phyloP scores from a whole-genome alignment of 2,113 vertebrate species.

The Solenodon paradoxus region DNA sequence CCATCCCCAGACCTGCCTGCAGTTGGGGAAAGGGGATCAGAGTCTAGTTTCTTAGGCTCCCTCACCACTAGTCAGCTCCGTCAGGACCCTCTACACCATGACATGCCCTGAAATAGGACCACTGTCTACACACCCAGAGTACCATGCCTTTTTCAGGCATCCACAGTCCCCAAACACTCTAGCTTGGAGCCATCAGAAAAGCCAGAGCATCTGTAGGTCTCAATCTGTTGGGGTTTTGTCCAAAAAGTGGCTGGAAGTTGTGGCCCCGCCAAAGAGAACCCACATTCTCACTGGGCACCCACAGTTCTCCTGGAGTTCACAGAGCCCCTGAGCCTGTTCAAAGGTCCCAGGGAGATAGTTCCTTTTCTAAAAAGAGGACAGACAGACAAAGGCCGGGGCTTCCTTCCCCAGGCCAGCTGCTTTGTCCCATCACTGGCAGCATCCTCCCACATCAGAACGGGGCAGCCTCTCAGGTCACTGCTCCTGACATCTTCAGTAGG shows the following conservation, averaged over 20 bases:
- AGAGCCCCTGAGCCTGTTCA: neutral
- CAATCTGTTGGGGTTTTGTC: neutral
- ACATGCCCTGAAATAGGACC: neutral
- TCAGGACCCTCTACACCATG: neutral
- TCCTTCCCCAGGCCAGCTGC: neutral
- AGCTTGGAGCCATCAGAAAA: neutral
- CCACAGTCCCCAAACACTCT: neutral
- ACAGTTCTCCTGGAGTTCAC: neutral
- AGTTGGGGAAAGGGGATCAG: neutral
- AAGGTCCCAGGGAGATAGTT: neutral
- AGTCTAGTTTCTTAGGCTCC: neutral
- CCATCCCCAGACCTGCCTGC: neutral
- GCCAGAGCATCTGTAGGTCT: neutral
- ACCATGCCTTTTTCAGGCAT: neutral
- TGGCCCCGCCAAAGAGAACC: neutral
- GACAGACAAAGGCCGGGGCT: neutral
- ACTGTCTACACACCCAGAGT: neutral
- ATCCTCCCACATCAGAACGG: neutral
- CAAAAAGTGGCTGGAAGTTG: neutral
- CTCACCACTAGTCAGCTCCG: neutral
- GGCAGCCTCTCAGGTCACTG: neutral
- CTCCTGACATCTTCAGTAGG: conserved; percentile 21
- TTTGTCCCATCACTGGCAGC: neutral
- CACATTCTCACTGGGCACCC: neutral
- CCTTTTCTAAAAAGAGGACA: neutral